phyloP scores from a whole-genome alignment of 2,888 invertebrate species.

The Unio delphinus region DNA sequence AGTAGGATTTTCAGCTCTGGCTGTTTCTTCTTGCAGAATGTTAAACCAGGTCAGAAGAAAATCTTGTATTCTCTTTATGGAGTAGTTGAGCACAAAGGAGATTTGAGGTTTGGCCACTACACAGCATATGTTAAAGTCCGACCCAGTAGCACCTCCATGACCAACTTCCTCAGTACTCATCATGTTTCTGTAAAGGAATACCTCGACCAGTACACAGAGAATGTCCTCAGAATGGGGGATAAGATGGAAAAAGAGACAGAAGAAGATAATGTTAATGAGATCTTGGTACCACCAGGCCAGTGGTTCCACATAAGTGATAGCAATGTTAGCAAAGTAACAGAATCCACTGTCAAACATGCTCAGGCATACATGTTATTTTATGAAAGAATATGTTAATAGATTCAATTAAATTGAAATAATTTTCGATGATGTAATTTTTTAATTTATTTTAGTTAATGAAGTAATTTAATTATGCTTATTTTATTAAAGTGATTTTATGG shows the following conservation, averaged over 20 bases:
- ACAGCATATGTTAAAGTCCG: constrained; percentile 93
- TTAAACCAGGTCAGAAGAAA: constrained; percentile 76
- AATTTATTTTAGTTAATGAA: too few relatives aligned
- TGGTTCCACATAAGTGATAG: constrained; percentile 97
- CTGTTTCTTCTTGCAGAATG: constrained; percentile 54
- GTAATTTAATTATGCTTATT: too few relatives aligned
- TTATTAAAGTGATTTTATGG: too few relatives aligned
- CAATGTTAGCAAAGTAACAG: constrained; percentile 83
- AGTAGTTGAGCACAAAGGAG: constrained; percentile 94
- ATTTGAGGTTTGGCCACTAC: constrained; percentile 91
- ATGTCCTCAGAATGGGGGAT: constrained; percentile 24
- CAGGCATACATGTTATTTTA: constrained; percentile 99
- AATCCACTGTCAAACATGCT: constrained; percentile 84
- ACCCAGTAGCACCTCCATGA: constrained; percentile 45
- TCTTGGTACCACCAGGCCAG: constrained; percentile 76
- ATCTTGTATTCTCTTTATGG: constrained; percentile 93
- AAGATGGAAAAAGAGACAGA: constrained; percentile 20
- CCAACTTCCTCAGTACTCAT: constrained; percentile 52
- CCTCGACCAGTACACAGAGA: constrained; percentile 46
- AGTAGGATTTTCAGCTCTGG: too few relatives aligned
- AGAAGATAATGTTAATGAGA: constrained; percentile 45
- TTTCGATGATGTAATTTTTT: too few relatives aligned
- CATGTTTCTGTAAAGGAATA: constrained; percentile 45
- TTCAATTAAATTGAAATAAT: too few relatives aligned
- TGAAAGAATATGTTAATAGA: constrained; percentile 81